Evolutionary conservation across 2,888 invertebrate species (phyloP).

Genomic region (Trachelus troglodyta): DNA sequence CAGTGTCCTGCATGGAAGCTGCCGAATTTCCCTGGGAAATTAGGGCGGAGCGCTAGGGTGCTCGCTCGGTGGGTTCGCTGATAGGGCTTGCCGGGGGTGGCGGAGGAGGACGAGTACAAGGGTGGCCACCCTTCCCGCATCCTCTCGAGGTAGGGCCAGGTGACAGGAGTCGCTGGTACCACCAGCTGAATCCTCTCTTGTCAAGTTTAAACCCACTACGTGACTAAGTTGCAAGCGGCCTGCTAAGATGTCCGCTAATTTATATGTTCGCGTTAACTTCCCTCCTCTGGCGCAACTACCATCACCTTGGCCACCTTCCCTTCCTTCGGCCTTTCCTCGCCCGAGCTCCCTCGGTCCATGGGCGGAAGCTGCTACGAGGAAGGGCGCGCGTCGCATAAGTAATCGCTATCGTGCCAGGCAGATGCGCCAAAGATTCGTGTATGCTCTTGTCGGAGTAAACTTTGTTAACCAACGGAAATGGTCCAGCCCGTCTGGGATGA

Average conservation of each 20-base stretch:
- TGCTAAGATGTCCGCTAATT: slow-evolving; percentile 66
- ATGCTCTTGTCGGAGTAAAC: not conserved
- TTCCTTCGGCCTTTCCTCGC: slow-evolving; percentile 30
- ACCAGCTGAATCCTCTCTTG: slow-evolving; percentile 56
- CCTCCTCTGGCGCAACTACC: slow-evolving; percentile 35
- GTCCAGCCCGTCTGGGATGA: not conserved
- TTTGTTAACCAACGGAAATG: not conserved
- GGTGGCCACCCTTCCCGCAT: slow-evolving; percentile 3
- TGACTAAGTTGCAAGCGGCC: slow-evolving; percentile 66
- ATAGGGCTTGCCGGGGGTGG: not conserved
- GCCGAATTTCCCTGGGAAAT: not conserved
- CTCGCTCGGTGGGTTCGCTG: not conserved
- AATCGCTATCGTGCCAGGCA: slow-evolving; percentile 61
- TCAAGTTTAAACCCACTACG: slow-evolving; percentile 65
- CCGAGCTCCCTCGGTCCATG: slow-evolving; percentile 35
- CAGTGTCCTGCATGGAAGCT: not conserved
- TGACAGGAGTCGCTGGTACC: slow-evolving; percentile 28
- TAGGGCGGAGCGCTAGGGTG: slow-evolving; percentile 1
- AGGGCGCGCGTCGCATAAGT: slow-evolving; percentile 63
- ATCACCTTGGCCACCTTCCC: slow-evolving; percentile 30
- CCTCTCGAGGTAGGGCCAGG: slow-evolving; percentile 28
- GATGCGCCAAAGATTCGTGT: slow-evolving; percentile 47
- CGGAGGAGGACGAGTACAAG: slow-evolving; percentile 11
- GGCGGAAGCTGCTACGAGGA: slow-evolving; percentile 56
- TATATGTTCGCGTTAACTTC: slow-evolving; percentile 66